phyloP scores from a whole-genome alignment of 2,888 invertebrate genomes.

The Rhagophthalmus giganteus region DNA sequence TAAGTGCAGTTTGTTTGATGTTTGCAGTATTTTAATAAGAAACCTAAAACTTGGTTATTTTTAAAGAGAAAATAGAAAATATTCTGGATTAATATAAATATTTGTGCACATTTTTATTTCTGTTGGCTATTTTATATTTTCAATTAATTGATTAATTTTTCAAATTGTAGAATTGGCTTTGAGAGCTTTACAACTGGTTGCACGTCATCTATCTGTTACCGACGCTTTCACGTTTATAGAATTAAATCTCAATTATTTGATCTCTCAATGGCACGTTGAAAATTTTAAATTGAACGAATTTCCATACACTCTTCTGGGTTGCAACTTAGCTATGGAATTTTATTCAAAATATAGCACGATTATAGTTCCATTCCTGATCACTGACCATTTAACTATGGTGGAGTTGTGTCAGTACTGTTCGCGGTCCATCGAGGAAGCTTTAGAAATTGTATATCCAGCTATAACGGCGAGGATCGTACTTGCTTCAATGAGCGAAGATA shows the following conservation, averaged over 20 bases:
- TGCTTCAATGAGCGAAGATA: too few relatives aligned
- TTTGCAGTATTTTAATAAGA: too few relatives aligned
- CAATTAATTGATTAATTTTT: too few relatives aligned
- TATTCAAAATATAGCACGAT: slow-evolving; percentile 50
- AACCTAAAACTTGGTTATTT: too few relatives aligned
- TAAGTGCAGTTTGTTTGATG: too few relatives aligned
- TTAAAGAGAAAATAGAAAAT: too few relatives aligned
- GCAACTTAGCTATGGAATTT: slow-evolving; percentile 51
- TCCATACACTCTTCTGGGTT: slow-evolving; percentile 50
- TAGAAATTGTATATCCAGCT: slow-evolving; percentile 41
- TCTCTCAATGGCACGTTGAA: slow-evolving; percentile 51
- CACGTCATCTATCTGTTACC: slow-evolving; percentile 38
- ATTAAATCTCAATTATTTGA: slow-evolving; percentile 56
- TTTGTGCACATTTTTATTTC: too few relatives aligned
- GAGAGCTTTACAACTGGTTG: slow-evolving; percentile 36
- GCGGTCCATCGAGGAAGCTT: slow-evolving; percentile 39
- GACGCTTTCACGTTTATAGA: slow-evolving; percentile 53
- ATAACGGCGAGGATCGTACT: slow-evolving; percentile 35
- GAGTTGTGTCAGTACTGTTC: slow-evolving; percentile 44
- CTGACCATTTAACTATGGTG: slow-evolving; percentile 43
- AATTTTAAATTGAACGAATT: slow-evolving; percentile 46
- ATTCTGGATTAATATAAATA: too few relatives aligned
- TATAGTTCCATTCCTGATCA: slow-evolving; percentile 54
- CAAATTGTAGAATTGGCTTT: slow-evolving; percentile 21
- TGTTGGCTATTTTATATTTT: too few relatives aligned